Evolutionary conservation across 2,888 invertebrate species (phyloP).

Genomic region (Eustalomyia histrio): DNA sequence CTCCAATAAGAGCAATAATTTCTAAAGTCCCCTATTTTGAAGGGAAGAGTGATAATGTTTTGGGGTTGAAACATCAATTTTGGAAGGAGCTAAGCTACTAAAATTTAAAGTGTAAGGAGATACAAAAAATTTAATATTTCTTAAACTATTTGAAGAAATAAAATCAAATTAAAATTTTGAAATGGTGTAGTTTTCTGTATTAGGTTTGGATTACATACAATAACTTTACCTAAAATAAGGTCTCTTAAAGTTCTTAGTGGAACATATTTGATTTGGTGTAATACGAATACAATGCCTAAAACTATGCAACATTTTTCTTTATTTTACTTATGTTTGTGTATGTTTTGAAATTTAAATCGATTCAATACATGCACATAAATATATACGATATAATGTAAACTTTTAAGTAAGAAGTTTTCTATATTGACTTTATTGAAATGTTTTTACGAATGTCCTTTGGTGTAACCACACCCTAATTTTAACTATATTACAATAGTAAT

Average conservation of each 20-base stretch:
- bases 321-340: conserved; percentile 34
- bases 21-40: too few relatives aligned
- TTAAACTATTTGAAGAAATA: too few relatives aligned
- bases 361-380: conserved; percentile 11
- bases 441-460: conserved; percentile 8
- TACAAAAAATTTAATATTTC: too few relatives aligned
- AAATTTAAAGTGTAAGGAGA: too few relatives aligned
- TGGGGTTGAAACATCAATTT: too few relatives aligned
- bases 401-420: conserved; percentile 30
- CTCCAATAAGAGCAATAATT: too few relatives aligned
- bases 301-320: conserved; percentile 44
- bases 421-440: conserved; percentile 56
- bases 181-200: conserved; percentile 23
- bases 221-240: not conserved
- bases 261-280: conserved; percentile 35
- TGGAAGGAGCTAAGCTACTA: too few relatives aligned
- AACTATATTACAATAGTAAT: conserved; percentile 57
- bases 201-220: conserved; percentile 53
- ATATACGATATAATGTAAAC: not conserved
- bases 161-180: not conserved
- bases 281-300: conserved; percentile 36
- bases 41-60: too few relatives aligned
- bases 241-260: conserved; percentile 20
- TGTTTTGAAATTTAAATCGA: conserved; percentile 59
- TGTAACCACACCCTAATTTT: conserved; percentile 26